Conservation (phyloP, 2,113 vertebrate species). For the Miniopterus natalensis region DNA sequence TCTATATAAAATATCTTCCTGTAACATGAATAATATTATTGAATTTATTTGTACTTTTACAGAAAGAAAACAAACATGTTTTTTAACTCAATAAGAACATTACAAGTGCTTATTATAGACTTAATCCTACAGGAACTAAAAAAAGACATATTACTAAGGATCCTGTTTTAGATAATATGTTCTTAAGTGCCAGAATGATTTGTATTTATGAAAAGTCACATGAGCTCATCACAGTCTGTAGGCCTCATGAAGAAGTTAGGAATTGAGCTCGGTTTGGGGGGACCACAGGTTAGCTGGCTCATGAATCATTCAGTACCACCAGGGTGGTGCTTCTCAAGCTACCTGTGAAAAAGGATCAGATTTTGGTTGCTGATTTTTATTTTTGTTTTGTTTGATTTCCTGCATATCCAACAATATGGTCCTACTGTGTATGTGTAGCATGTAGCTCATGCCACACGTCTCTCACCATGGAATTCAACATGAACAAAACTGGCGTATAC, state of each 20-base stretch:
- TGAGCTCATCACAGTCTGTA: neutral
- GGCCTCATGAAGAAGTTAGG: neutral
- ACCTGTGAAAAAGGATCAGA: neutral
- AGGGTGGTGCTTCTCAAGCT: neutral
- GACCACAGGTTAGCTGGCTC: neutral
- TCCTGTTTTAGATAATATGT: slow-evolving; percentile 8
- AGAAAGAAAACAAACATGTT: slow-evolving; percentile 29
- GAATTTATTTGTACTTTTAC: neutral
- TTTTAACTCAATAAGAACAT: neutral
- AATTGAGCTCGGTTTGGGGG: neutral
- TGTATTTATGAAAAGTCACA: neutral
- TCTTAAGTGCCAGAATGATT: neutral
- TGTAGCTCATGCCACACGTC: neutral
- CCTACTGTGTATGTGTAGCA: neutral
- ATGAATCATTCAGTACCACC: neutral
- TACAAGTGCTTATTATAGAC: neutral
- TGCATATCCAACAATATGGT: neutral
- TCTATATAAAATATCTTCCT: neutral
- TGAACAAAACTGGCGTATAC: neutral
- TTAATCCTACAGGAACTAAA: neutral
- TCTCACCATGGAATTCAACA: neutral
- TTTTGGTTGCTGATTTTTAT: neutral
- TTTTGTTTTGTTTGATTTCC: neutral
- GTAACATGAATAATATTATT: neutral
- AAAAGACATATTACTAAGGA: neutral